Percentiles rank a stretch among this genome's conserved stretches.
Evolutionary conservation across 2,113 vertebrate genomes (phyloP).

Genomic region (Rhombomys opimus): DNA sequence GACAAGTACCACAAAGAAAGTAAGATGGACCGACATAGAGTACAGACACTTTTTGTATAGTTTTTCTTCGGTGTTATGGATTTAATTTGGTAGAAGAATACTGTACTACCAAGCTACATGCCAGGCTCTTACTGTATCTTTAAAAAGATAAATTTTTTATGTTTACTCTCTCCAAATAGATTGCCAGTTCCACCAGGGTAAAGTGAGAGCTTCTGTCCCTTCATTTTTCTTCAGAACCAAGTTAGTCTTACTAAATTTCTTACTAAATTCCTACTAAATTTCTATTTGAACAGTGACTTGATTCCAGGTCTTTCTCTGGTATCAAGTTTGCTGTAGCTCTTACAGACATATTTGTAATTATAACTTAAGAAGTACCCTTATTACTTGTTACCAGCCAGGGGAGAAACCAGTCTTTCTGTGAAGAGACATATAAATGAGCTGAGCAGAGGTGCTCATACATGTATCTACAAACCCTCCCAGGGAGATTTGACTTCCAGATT

Average conservation of each 20-base stretch:
- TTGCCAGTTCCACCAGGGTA: background rate
- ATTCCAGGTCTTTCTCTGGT: background rate
- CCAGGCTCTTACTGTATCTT: background rate
- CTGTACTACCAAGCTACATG: background rate
- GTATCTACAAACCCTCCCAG: background rate
- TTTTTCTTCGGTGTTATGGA: background rate
- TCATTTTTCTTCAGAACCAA: background rate
- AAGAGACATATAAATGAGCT: background rate
- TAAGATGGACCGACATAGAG: background rate
- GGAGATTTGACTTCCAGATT: background rate
- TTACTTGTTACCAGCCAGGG: background rate
- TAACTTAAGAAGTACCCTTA: background rate
- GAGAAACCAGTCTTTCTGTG: background rate
- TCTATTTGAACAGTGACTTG: constrained; percentile 22
- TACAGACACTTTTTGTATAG: background rate
- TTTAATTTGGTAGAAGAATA: background rate
- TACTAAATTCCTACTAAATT: background rate
- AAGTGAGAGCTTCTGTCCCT: background rate
- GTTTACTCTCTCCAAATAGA: background rate
- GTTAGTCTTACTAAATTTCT: background rate
- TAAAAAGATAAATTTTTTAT: background rate
- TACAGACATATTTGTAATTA: background rate
- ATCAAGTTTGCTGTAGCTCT: background rate
- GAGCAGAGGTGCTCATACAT: background rate
- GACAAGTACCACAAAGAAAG: background rate